These are phyloP conservation scores for Aricia agestis DNA, from an alignment of 1,140 invertebrate genomes.

Conservation along the genomic window DNA sequence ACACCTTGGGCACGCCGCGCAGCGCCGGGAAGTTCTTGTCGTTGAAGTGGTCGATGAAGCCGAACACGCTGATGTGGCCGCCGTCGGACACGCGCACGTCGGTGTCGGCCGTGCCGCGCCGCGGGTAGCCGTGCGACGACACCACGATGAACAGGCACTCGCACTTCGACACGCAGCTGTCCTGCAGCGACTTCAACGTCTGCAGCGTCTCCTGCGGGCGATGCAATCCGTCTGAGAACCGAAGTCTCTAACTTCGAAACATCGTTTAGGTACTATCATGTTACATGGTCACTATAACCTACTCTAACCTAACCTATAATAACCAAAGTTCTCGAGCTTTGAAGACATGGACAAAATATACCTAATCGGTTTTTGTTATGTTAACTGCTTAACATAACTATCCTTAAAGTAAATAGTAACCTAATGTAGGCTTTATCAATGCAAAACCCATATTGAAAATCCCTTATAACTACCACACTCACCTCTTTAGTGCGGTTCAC, in stretches of 20 bases:
- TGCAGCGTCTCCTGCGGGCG: conserved; percentile 45
- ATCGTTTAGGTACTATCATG: too few relatives aligned
- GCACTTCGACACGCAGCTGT: conserved; percentile 35
- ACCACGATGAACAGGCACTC: conserved; percentile 71
- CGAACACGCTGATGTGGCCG: conserved; percentile 50
- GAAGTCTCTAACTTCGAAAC: too few relatives aligned
- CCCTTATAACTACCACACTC: conserved; percentile 17
- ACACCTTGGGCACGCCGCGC: conserved; percentile 84
- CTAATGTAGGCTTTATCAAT: too few relatives aligned
- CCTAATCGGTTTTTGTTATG: too few relatives aligned
- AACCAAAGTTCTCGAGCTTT: too few relatives aligned
- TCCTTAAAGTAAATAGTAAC: too few relatives aligned
- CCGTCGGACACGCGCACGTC: conserved; percentile 71
- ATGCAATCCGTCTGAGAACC: too few relatives aligned
- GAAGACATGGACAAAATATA: too few relatives aligned
- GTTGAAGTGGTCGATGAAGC: conserved; percentile 79
- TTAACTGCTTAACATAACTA: too few relatives aligned
- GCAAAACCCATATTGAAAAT: too few relatives aligned
- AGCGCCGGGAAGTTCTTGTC: conserved; percentile 78
- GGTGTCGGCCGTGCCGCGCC: conserved; percentile 42
- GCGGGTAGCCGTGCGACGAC: conserved; percentile 68
- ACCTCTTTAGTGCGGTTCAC: conserved; percentile 53
- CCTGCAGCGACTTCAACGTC: conserved; percentile 40
- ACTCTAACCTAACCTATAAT: too few relatives aligned
- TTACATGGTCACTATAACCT: too few relatives aligned